Percentiles rank a stretch among this genome's conserved stretches.
Conservation (phyloP, 2,888 invertebrate species). For the Pemphredon lugubris region DNA sequence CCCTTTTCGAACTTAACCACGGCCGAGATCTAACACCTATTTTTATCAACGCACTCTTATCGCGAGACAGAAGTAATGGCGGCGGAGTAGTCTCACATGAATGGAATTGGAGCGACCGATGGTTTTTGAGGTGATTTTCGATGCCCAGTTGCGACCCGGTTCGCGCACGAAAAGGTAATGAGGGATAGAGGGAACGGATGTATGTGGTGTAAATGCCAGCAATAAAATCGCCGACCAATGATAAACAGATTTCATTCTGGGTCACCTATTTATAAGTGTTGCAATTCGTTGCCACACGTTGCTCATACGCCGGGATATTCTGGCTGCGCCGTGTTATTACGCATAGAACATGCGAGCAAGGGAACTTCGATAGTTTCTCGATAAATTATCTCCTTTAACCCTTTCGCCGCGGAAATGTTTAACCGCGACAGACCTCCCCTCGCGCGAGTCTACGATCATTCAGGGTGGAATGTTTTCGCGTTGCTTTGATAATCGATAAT, state of each 20-base stretch:
- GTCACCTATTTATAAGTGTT: constrained; percentile 75
- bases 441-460: no score
- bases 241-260: constrained; percentile 73
- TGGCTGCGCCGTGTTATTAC: constrained; percentile 60
- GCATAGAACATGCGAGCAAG: constrained; percentile 28
- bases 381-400: no score
- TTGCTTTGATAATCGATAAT: no score
- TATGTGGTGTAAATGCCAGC: constrained; percentile 59
- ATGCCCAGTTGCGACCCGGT: constrained; percentile 35
- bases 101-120: constrained; percentile 8
- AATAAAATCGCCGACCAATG: constrained; percentile 71
- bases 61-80: no score
- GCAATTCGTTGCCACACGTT: constrained; percentile 66
- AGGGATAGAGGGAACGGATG: constrained; percentile 45
- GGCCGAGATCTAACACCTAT: background rate
- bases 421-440: no score
- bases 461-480: no score
- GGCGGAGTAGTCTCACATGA: background rate
- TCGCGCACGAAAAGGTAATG: constrained; percentile 57
- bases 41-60: no score
- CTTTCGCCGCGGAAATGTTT: no score
- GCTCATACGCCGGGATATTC: constrained; percentile 65
- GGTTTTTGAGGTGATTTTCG: constrained; percentile 27
- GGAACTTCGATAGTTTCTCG: constrained; percentile 19
- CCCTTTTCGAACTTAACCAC: background rate